Evolutionary conservation across 2,797 vertebrate species (phyloP).

Genomic region (Odontamblyopus lacepedii): DNA sequence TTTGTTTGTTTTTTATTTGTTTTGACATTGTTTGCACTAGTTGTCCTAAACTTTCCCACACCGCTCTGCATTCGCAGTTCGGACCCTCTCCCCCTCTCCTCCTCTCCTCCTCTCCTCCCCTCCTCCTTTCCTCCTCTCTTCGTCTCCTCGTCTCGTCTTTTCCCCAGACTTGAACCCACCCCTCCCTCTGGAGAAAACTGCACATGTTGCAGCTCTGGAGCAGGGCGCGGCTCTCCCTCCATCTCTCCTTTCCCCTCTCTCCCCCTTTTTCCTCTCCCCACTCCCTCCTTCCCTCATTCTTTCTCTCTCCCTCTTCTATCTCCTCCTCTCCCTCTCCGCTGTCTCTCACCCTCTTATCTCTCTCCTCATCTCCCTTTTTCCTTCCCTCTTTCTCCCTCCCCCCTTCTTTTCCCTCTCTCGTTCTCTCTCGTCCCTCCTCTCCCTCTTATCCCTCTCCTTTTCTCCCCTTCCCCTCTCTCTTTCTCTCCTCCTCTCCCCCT

Average conservation of each 20-base stretch:
- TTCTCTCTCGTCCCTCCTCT: too few relatives aligned
- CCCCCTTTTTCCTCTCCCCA: background rate
- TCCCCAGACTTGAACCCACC: slow-evolving; percentile 13
- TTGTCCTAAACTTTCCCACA: slow-evolving; percentile 3
- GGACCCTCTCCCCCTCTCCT: background rate
- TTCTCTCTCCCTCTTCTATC: background rate
- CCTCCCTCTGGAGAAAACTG: slow-evolving; percentile 17
- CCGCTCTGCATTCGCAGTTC: background rate
- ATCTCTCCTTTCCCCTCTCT: background rate
- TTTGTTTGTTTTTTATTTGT: background rate
- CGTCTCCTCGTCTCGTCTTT: background rate
- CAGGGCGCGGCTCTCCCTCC: slow-evolving; percentile 60
- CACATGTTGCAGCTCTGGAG: slow-evolving; percentile 26
- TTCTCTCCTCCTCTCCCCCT: background rate
- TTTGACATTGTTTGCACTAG: background rate
- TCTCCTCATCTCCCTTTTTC: background rate
- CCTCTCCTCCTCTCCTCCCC: too few relatives aligned
- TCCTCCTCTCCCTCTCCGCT: too few relatives aligned
- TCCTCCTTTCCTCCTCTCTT: too few relatives aligned
- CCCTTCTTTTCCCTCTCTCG: background rate
- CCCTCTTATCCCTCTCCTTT: background rate
- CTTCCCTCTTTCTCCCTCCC: background rate
- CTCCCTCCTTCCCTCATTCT: too few relatives aligned
- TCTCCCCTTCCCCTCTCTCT: background rate
- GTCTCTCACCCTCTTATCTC: background rate